A percentile compares a stretch with the other conserved stretches of the same genome.
phyloP scores from a whole-genome alignment of 2,888 invertebrate species.

The Meandrusa payeni region DNA sequence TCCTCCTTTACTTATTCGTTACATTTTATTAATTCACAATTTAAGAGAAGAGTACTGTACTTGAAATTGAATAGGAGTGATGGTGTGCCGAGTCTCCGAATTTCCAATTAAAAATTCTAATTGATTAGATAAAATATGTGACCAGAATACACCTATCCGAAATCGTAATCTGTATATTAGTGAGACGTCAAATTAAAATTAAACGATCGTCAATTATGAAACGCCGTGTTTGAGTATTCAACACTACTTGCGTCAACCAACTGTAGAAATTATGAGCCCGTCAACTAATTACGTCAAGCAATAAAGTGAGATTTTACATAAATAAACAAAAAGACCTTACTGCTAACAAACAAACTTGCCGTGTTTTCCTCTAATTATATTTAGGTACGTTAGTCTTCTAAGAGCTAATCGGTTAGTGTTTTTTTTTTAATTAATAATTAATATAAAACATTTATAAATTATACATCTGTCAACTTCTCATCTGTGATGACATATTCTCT shows the following conservation, averaged over 20 bases:
- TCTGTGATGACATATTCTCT: too few relatives aligned
- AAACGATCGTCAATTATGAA: slow-evolving; percentile 12
- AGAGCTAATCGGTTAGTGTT: too few relatives aligned
- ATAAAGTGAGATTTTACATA: slow-evolving; percentile 15
- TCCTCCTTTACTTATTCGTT: too few relatives aligned
- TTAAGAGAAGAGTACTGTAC: too few relatives aligned
- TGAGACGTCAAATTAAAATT: slow-evolving; percentile 4
- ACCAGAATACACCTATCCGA: too few relatives aligned
- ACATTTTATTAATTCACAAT: too few relatives aligned
- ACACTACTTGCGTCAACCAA: slow-evolving; percentile 13
- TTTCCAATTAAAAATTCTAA: too few relatives aligned
- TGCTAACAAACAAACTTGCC: not conserved
- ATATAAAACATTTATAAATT: not conserved
- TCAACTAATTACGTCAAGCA: slow-evolving; percentile 19
- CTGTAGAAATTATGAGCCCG: slow-evolving; percentile 18
- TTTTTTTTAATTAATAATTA: not conserved
- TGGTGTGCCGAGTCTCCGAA: too few relatives aligned
- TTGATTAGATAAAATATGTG: too few relatives aligned
- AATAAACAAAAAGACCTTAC: slow-evolving; percentile 10
- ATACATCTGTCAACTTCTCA: too few relatives aligned
- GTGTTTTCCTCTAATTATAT: not conserved
- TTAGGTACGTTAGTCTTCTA: not conserved
- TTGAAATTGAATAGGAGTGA: too few relatives aligned
- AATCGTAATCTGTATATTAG: too few relatives aligned
- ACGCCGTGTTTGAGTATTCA: not conserved